Conservation (phyloP, 2,113 vertebrate species). For the Emydura subglobosa region DNA sequence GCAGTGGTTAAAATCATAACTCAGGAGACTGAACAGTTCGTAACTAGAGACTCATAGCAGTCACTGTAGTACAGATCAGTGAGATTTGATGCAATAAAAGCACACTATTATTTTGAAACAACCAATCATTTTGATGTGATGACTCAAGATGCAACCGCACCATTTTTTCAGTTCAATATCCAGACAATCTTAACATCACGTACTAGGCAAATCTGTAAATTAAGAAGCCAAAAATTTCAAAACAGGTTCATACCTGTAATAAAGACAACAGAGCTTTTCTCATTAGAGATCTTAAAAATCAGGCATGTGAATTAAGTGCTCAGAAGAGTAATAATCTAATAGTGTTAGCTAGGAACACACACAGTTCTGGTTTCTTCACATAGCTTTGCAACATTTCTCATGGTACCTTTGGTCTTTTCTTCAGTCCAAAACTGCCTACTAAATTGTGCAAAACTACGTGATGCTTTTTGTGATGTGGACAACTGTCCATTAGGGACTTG, state of each 20-base stretch:
- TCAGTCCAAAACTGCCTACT: neutral
- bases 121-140: neutral
- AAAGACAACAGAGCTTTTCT: neutral
- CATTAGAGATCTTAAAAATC: neutral
- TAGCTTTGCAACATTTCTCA: neutral
- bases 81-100: neutral
- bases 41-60: neutral
- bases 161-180: neutral
- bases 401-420: neutral
- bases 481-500: neutral
- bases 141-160: neutral
- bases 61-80: neutral
- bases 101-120: neutral
- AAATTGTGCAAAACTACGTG: neutral
- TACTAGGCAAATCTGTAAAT: neutral
- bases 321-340: neutral
- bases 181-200: neutral
- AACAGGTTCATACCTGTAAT: neutral
- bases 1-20: slow-evolving; percentile 16
- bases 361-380: neutral
- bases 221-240: neutral
- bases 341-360: neutral
- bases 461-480: neutral
- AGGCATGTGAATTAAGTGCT: neutral
- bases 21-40: neutral